These are phyloP conservation scores for Takifugu rubripes DNA, from an alignment of 2,797 vertebrate genomes.

Conservation along the genomic window DNA sequence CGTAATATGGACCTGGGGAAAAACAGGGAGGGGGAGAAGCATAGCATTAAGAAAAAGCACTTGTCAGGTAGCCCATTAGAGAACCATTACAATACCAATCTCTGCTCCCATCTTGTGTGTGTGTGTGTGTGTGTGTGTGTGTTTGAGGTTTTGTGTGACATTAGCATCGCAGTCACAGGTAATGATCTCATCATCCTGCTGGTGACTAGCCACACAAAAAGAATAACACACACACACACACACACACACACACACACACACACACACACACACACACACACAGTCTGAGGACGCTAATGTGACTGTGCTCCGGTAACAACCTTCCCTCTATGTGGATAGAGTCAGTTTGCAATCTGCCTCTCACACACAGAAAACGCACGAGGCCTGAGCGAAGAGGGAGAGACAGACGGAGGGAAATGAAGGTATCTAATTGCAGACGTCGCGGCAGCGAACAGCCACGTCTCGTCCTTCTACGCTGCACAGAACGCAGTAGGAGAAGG, in stretches of 20 bases:
- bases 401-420: slow-evolving; percentile 42
- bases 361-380: slow-evolving; percentile 38
- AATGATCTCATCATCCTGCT: slow-evolving; percentile 74
- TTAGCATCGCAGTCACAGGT: slow-evolving; percentile 73
- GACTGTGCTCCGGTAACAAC: slow-evolving; percentile 47
- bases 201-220: slow-evolving; percentile 7
- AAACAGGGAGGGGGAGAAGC: slow-evolving; percentile 3
- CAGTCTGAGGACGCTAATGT: slow-evolving; percentile 58
- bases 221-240: slow-evolving; percentile 59
- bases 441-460: slow-evolving; percentile 22
- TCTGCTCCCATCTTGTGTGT: slow-evolving; percentile 52
- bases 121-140: slow-evolving; percentile 27
- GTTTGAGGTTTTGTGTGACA: slow-evolving; percentile 52
- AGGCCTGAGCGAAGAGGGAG: slow-evolving; percentile 31
- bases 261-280: slow-evolving; percentile 2
- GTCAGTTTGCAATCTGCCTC: slow-evolving; percentile 55
- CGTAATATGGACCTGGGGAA: slow-evolving; percentile 45
- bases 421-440: slow-evolving; percentile 58
- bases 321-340: slow-evolving; percentile 51
- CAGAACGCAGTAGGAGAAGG: slow-evolving; percentile 6
- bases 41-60: slow-evolving; percentile 66
- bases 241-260: slow-evolving; percentile 11
- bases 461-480: slow-evolving; percentile 19
- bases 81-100: slow-evolving; percentile 68
- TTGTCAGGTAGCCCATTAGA: slow-evolving; percentile 70